phyloP scores from a whole-genome alignment of 2,113 vertebrate genomes.

The Oncorhynchus tshawytscha region DNA sequence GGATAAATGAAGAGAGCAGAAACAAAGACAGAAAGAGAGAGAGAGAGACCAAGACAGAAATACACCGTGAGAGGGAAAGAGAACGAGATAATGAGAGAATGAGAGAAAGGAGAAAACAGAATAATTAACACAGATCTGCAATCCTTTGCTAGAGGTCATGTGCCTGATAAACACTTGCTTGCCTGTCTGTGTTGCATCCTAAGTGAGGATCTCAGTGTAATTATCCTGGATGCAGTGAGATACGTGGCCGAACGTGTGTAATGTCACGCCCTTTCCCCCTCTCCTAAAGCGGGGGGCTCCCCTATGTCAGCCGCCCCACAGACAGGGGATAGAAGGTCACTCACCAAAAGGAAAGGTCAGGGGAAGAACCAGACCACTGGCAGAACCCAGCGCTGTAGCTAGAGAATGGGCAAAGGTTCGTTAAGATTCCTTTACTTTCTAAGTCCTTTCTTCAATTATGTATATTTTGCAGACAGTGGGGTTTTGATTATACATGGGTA shows the following conservation, averaged over 20 bases:
- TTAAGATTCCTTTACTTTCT: slow-evolving; percentile 52
- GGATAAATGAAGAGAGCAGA: neutral
- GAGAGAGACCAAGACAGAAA: neutral
- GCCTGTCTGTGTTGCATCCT: slow-evolving; percentile 58
- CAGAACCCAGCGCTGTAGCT: slow-evolving; percentile 28
- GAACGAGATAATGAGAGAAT: neutral
- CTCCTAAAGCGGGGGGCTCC: slow-evolving; percentile 6
- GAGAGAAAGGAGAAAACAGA: slow-evolving; percentile 15
- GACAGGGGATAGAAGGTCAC: slow-evolving; percentile 66
- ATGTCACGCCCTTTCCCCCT: slow-evolving; percentile 61
- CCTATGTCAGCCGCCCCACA: slow-evolving; percentile 46
- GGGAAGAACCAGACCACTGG: slow-evolving; percentile 42
- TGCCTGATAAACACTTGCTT: slow-evolving; percentile 59
- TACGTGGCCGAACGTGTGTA: slow-evolving; percentile 52
- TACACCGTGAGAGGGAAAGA: neutral
- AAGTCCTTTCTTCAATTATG: neutral
- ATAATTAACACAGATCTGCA: slow-evolving; percentile 66
- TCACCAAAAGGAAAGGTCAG: slow-evolving; percentile 58
- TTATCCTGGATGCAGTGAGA: slow-evolving; percentile 52
- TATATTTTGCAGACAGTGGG: slow-evolving; percentile 28
- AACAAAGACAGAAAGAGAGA: neutral
- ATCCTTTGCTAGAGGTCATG: slow-evolving; percentile 66
- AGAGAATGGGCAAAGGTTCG: slow-evolving; percentile 48
- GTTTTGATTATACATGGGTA: slow-evolving; percentile 59
- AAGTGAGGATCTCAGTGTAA: slow-evolving; percentile 62